Evolutionary conservation across 2,113 vertebrate genomes (phyloP).

Genomic region (Epinephelus fuscoguttatus): DNA sequence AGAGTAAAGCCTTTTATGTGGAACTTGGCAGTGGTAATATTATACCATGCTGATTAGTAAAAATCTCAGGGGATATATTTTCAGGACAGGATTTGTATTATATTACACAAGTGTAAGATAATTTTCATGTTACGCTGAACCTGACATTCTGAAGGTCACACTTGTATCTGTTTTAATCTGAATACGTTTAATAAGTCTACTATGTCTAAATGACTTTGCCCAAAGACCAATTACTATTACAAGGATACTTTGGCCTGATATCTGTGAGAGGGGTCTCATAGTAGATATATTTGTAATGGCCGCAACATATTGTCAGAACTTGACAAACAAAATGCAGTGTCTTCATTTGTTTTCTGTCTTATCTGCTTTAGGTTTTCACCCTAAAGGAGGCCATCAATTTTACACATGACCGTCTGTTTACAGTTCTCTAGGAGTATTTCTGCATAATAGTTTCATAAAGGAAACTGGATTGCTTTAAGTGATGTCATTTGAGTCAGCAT

Average conservation of each 20-base stretch:
- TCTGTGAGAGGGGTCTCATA: background rate
- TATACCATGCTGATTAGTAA: slow-evolving; percentile 33
- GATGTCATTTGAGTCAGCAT: background rate
- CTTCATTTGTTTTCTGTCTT: background rate
- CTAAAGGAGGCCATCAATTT: background rate
- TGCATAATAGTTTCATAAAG: background rate
- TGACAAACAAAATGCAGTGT: background rate
- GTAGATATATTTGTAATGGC: background rate
- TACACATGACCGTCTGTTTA: background rate
- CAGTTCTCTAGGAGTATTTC: background rate
- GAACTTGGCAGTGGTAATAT: slow-evolving; percentile 11
- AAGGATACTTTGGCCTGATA: background rate
- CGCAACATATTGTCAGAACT: background rate
- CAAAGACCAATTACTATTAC: background rate
- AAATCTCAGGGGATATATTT: slow-evolving; percentile 30
- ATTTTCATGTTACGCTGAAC: slow-evolving; percentile 9
- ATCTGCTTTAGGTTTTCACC: background rate
- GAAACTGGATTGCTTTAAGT: background rate
- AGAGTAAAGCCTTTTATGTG: slow-evolving; percentile 39
- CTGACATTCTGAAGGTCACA: slow-evolving; percentile 34
- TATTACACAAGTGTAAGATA: background rate
- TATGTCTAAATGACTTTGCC: background rate
- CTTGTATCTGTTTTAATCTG: background rate
- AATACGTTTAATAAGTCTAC: background rate
- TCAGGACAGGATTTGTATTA: slow-evolving; percentile 15